A percentile compares a stretch with the other conserved stretches of the same genome.
These are phyloP conservation scores for Thera britannica DNA, from an alignment of 2,888 invertebrate species.

Conservation along the genomic window DNA sequence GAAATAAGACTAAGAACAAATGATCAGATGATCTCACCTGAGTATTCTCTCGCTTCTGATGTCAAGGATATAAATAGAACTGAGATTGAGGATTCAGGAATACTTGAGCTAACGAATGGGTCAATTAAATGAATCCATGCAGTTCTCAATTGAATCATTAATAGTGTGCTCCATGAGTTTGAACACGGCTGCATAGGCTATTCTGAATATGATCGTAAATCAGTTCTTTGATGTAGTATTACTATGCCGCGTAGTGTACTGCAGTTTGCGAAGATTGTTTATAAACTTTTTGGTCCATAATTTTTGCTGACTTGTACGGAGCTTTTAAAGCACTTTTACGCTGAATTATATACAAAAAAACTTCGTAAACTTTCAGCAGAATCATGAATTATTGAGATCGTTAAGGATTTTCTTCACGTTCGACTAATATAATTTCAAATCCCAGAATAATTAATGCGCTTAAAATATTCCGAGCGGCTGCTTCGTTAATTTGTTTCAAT, in stretches of 20 bases:
- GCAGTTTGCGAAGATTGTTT: constrained; percentile 6
- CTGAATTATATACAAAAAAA: constrained; percentile 4
- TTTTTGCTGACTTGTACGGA: background rate
- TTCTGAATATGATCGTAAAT: constrained; percentile 52
- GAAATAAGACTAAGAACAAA: background rate
- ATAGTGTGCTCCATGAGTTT: constrained; percentile 18
- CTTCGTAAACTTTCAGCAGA: constrained; percentile 19
- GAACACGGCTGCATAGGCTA: constrained; percentile 49
- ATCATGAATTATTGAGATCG: constrained; percentile 38
- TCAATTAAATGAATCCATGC: constrained; percentile 37
- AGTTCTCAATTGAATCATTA: constrained; percentile 29
- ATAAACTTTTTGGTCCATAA: constrained; percentile 11
- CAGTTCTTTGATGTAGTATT: constrained; percentile 60
- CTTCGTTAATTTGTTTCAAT: constrained; percentile 28
- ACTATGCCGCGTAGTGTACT: background rate
- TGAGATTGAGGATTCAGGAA: constrained; percentile 22
- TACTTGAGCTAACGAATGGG: constrained; percentile 20
- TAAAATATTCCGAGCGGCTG: constrained; percentile 31
- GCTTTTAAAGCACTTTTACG: constrained; percentile 9
- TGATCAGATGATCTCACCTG: background rate
- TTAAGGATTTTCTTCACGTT: constrained; percentile 33
- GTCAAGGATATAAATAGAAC: constrained; percentile 26
- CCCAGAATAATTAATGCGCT: constrained; percentile 32
- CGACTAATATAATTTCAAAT: constrained; percentile 27
- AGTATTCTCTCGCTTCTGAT: constrained; percentile 6